phyloP scores from a whole-genome alignment of 2,797 vertebrate species.

The Rallus crepitans region DNA sequence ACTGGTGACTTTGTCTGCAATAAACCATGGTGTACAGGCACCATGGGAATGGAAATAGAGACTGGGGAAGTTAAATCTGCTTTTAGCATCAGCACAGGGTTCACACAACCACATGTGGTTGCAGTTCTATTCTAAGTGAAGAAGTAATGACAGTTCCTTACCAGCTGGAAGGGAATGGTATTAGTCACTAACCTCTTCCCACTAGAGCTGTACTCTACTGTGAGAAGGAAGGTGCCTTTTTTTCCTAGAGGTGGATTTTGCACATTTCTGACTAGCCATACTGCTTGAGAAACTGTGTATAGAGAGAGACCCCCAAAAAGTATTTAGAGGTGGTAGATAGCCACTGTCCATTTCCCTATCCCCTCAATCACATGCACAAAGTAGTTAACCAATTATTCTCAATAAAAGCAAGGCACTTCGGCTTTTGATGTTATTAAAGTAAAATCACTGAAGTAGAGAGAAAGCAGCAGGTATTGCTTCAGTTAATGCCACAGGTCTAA shows the following conservation, averaged over 20 bases:
- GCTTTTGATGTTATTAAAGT: background rate
- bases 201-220: background rate
- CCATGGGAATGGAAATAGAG: background rate
- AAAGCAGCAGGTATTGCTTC: background rate
- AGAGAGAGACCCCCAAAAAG: background rate
- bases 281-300: background rate
- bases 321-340: rapidly evolving
- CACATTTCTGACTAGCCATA: background rate
- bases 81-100: background rate
- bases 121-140: background rate
- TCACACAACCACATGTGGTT: background rate
- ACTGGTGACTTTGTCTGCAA: background rate
- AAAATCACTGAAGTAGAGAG: background rate
- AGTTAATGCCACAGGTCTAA: background rate
- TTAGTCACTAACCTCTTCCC: background rate
- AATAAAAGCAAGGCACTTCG: background rate
- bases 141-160: background rate
- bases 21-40: background rate
- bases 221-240: background rate
- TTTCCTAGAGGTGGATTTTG: background rate
- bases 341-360: background rate
- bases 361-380: background rate
- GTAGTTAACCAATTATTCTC: background rate
- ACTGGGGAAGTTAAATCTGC: background rate
- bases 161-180: background rate